Evolutionary conservation across 1,140 invertebrate species (phyloP).

Genomic region (Cheumatopsyche charites): DNA sequence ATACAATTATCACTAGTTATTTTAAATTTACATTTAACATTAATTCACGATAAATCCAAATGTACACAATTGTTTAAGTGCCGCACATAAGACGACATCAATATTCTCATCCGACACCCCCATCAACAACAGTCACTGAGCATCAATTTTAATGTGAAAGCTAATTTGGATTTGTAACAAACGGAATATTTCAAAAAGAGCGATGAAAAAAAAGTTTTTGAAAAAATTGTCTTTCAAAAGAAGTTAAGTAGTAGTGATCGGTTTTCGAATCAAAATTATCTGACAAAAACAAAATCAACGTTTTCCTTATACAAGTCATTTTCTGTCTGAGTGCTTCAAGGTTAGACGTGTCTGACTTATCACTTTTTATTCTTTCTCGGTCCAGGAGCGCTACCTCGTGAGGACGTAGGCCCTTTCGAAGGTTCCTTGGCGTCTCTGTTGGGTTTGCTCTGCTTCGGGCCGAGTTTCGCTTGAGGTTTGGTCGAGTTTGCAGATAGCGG

Average conservation of each 20-base stretch:
- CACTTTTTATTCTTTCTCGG: conserved; percentile 32
- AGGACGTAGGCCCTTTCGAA: not conserved
- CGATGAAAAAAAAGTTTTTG: not conserved
- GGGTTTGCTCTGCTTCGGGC: conserved; percentile 10
- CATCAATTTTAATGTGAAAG: conserved; percentile 32
- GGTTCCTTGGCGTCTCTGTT: conserved; percentile 24
- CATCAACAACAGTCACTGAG: conserved; percentile 28
- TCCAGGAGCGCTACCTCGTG: conserved; percentile 6
- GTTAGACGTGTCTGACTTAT: not conserved
- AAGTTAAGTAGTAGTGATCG: no score
- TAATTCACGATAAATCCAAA: conserved; percentile 11
- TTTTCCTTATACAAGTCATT: no score
- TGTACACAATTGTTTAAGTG: conserved; percentile 2
- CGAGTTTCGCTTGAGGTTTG: conserved; percentile 16
- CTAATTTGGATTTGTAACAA: conserved; percentile 26
- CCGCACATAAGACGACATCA: not conserved
- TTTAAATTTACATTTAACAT: conserved; percentile 18
- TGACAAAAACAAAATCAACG: no score
- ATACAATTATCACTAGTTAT: conserved; percentile 1
- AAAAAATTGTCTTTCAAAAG: no score
- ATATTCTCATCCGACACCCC: conserved; percentile 5
- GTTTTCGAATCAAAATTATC: no score
- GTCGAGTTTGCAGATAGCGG: not conserved
- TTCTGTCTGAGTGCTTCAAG: no score
- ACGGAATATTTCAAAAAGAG: not conserved